phyloP scores from a whole-genome alignment of 2,888 invertebrate species.

The Poecilobothrus nobilitatus region DNA sequence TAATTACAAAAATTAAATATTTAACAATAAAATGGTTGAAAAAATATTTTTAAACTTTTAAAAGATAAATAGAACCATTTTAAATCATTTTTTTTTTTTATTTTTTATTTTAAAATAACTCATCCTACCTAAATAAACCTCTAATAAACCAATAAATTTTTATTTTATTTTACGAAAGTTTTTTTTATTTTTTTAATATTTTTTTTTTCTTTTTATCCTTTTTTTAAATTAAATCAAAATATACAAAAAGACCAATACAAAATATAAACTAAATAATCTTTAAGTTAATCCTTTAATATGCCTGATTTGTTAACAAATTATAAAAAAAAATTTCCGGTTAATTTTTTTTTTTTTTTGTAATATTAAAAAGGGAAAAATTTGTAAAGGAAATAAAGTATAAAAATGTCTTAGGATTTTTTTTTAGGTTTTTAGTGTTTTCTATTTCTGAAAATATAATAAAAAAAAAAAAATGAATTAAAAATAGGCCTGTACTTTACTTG shows the following conservation, averaged over 20 bases:
- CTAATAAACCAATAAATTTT: neutral
- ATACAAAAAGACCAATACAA: neutral
- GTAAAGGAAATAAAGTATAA: neutral
- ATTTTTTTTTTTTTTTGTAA: too few species aligned
- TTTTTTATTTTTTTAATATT: neutral
- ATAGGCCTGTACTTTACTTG: neutral
- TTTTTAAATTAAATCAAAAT: neutral
- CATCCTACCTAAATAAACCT: neutral
- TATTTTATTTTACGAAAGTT: too few species aligned
- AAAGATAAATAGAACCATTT: neutral
- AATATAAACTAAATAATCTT: neutral
- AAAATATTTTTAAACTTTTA: neutral
- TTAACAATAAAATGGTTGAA: too few species aligned
- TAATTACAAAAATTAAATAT: too few species aligned
- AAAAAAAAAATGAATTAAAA: too few species aligned
- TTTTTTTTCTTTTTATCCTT: neutral
- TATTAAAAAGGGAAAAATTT: too few species aligned
- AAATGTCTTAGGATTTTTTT: neutral
- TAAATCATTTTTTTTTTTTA: neutral
- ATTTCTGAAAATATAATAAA: too few species aligned
- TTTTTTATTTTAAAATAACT: too few species aligned
- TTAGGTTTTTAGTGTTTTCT: too few species aligned
- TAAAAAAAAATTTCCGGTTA: neutral
- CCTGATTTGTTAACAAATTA: neutral
- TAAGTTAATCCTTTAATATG: neutral